Evolutionary conservation across 1,140 invertebrate genomes (phyloP), one percentile per base, ranked within the genome.

Genomic region (Magallana ariakensis): DNA sequence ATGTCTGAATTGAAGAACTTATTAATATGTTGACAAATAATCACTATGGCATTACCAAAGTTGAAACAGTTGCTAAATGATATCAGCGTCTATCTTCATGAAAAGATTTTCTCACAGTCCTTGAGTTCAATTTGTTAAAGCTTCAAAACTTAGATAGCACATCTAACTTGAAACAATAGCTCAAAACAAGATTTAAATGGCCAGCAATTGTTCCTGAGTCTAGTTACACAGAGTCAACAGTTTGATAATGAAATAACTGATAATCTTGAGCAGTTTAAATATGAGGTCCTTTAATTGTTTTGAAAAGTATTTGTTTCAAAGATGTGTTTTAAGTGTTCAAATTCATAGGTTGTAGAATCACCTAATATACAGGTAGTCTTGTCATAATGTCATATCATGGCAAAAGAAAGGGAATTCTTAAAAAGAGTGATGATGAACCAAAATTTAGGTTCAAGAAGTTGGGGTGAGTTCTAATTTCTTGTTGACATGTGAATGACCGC

Each of bases 341-440:
- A 46, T 75, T 75, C 10, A 6, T 26, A 75, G 15, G 22, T 75
- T 33, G 33, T 46, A n/a, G 66, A 26, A 26, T 75, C 22, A 46
- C 33, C 13, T 19, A 26, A 26, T 75, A 11, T 75, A 13, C 33
- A 46, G 33, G 33, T 2, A 46, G 33, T 46, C 33, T 46, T 75
- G 19, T 26, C 66, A 75, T 75, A 19, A 75, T 75, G 66, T 26
- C 66, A 13, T 46, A 33, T 33, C 22, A 26, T 33, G 66, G 66
- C 10, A 75, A 75, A 33, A 75, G 10, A 75, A 75, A 26, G 66
- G 66, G 66, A 75, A 75, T 75, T 75, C 66, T 75, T 75, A 75
- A 26, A 75, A 75, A 33, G 13, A 75, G 22, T 75, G 66, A 75
- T 75, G 66, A 75, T 26, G 9, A 75, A 26, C 22, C 66, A 26